Evolutionary conservation across 2,113 vertebrate species (phyloP).

Genomic region (Nothobranchius kuhntae): DNA sequence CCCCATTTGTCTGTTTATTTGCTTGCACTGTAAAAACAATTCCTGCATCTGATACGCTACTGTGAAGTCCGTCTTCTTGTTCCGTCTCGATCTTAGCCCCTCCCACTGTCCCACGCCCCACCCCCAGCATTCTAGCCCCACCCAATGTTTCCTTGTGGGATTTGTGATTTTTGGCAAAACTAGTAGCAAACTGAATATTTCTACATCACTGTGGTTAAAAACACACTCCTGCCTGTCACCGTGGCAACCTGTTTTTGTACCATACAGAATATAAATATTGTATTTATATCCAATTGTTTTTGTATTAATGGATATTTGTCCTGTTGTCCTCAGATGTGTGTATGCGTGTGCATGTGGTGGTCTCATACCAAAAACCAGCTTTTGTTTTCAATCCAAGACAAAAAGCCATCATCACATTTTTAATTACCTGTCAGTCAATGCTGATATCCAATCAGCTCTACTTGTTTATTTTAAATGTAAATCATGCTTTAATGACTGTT

Average conservation of each 20-base stretch:
- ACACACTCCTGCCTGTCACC: conserved; percentile 3
- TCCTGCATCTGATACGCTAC: conserved; percentile 52
- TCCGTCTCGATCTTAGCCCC: conserved; percentile 16
- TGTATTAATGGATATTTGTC: conserved; percentile 52
- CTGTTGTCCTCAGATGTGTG: conserved; percentile 35
- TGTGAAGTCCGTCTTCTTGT: conserved; percentile 51
- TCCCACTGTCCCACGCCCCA: neutral
- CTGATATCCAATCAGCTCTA: conserved; percentile 48
- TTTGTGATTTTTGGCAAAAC: conserved; percentile 51
- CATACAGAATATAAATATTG: conserved; percentile 59
- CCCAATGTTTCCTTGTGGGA: conserved; percentile 49
- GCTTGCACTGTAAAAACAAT: conserved; percentile 42
- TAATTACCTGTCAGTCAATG: conserved; percentile 52
- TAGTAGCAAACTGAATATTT: conserved; percentile 51
- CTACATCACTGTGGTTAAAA: conserved; percentile 50
- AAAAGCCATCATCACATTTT: conserved; percentile 40
- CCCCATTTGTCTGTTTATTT: conserved; percentile 4
- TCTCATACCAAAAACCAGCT: conserved; percentile 34
- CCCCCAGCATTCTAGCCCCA: conserved; percentile 16
- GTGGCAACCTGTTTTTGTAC: conserved; percentile 49
- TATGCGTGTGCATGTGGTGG: conserved; percentile 23
- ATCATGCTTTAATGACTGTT: conserved; percentile 31
- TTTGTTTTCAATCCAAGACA: conserved; percentile 44
- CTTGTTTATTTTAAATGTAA: conserved; percentile 40
- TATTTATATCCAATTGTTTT: conserved; percentile 62